Base-by-base conservation (phyloP, 2,113 vertebrate species). In the Ascaphus truei region DNA sequence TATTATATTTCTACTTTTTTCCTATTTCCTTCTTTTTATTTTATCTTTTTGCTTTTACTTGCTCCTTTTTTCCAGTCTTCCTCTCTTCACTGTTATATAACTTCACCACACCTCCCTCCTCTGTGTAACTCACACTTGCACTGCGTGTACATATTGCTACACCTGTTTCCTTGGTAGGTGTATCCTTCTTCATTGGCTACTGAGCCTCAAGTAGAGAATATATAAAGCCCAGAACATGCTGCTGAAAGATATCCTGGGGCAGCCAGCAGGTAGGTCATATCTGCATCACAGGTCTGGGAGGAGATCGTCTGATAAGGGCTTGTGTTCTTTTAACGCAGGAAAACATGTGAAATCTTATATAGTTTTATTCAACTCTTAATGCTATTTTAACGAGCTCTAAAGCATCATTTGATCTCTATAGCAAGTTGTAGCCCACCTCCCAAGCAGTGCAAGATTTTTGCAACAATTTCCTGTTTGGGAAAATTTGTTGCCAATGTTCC, bases 241-340 rank as follows among this genome's bases (percentile, higher is more conserved):
- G 8, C 41, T 31, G 2, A 3, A 9, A 16, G 3, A 5, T 25
- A 68, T 55, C 52, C 52, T 10, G 13, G n/a, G 20, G 37, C 37
- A 68, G 51, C 53, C 63, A 30, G 52, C 52, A 68, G 64, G 64
- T 68, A 58, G 1, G 64, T 67, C 6, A 39, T 60, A 18, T 45
- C 5, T 45, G 5, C 13, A 10, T 41, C 37, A 34, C 31, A 34
- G 11, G 11, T 34, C 8, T 34, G n/a, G n/a, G n/a, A n/a, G n/a
- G n/a, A n/a, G n/a, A n/a, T n/a, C n/a, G n/a, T n/a, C n/a, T n/a
- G n/a, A n/a, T n/a, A n/a, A n/a, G n/a, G n/a, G n/a, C n/a, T n/a
- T n/a, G n/a, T n/a, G n/a, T n/a, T n/a, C n/a, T n/a, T n/a, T n/a
- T n/a, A n/a, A n/a, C n/a, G n/a, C n/a, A n/a, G n/a, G n/a, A n/a